Evolutionary conservation across 2,113 vertebrate genomes (phyloP).

Genomic region (Pogonocichla stellata): DNA sequence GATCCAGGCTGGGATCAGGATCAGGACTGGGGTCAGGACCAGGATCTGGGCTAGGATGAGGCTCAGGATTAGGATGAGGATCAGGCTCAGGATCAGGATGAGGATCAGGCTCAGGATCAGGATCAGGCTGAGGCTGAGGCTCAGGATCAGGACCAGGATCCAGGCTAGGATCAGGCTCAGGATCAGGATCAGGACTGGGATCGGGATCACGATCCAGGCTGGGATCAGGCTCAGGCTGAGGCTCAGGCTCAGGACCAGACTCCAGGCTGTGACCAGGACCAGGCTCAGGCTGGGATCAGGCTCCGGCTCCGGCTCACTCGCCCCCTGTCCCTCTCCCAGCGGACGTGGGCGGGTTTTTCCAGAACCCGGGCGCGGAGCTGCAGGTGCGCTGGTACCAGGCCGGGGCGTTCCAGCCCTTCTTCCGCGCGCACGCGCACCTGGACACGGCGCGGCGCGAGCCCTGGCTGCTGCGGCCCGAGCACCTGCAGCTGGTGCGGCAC

Average conservation of each 20-base stretch:
- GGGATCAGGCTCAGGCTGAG: background rate
- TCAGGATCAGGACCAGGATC: background rate
- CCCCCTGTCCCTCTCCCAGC: background rate
- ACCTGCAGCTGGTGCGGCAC: background rate
- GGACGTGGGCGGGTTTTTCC: background rate
- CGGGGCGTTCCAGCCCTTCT: slow-evolving; percentile 83
- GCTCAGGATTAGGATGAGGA: too few species aligned
- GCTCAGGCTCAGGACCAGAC: too few species aligned
- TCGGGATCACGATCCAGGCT: too few species aligned
- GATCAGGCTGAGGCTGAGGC: too few species aligned
- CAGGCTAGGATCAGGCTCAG: rapidly evolving
- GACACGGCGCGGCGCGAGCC: slow-evolving; percentile 90
- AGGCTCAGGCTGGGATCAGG: too few species aligned
- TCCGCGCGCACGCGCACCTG: slow-evolving; percentile 89
- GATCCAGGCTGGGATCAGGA: too few species aligned
- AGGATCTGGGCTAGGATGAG: background rate
- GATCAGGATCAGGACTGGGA: background rate
- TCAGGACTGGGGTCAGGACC: too few species aligned
- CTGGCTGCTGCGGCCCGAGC: slow-evolving; percentile 66
- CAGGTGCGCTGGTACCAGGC: background rate
- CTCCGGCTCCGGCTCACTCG: background rate
- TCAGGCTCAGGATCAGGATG: too few species aligned
- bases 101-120: too few species aligned
- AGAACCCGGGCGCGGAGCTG: background rate
- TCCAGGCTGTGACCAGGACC: too few species aligned